Base-by-base conservation (phyloP, 2,797 vertebrate species). In the Channa striata region DNA sequence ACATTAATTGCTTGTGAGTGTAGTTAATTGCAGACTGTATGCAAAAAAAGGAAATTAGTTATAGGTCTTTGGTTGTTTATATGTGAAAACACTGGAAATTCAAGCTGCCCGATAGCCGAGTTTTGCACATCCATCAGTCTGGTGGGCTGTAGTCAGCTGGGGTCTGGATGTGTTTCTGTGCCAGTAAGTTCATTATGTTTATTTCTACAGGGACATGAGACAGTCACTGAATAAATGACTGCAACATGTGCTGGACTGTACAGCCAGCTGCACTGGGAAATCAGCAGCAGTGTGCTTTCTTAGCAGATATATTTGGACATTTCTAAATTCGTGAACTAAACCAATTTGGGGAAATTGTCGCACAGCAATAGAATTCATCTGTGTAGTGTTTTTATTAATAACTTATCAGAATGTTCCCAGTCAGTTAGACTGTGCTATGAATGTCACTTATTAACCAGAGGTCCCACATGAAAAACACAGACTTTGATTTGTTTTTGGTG, bases 401-500 rank as follows among this genome's bases (percentile, higher is more conserved):
- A 11, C 6, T 42, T 1, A 17, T 49, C 46, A 44, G 4, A 33
- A 16, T 12, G 47, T 42, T 58, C 0, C n/a, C 21, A 34, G 33
- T 48, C n/a, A n/a, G 30, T 60, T 25, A 13, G 36, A 56, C 34
- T 0, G 4, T 6, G 36, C 58, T 49, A 8, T 46, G 30, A 8
- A 43, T 46, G 77, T 85, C 44, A 88, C 53, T 80, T 8, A 90
- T 89, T 88, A 83, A 89, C 86, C 59, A 66, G 12, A 52, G 25
- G 52, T 50, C 2, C 60, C 50, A 19, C n/a, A 61, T 49, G 16
- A 42, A 57, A 66, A 56, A 39, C 6, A 36, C 44, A 85, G 80
- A 85, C 84, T 87, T 87, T 88, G 86, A 72, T 80, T 83, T 84
- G 56, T 76, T 78, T 53, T 67, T 61, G n/a, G n/a, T n/a, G 20